Evolutionary conservation across 2,888 invertebrate genomes (phyloP).

Genomic region (Carcina quercana): DNA sequence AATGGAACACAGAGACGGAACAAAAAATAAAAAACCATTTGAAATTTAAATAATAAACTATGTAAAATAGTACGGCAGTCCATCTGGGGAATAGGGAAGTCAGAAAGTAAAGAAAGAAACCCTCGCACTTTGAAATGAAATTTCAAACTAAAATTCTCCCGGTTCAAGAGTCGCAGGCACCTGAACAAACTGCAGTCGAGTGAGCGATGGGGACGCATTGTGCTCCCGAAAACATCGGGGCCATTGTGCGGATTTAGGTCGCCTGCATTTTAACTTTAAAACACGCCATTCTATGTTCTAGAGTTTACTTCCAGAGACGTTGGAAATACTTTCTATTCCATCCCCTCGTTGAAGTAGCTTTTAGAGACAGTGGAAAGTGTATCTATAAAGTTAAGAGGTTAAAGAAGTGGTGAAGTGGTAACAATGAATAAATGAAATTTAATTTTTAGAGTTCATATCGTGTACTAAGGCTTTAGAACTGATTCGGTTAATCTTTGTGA

Average conservation of each 20-base stretch:
- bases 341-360: too few relatives aligned
- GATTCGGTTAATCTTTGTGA: too few relatives aligned
- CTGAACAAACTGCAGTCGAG: constrained; percentile 29
- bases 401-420: too few relatives aligned
- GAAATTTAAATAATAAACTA: not conserved
- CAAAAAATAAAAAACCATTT: not conserved
- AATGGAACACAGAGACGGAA: not conserved
- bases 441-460: too few relatives aligned
- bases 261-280: constrained; percentile 37
- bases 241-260: constrained; percentile 40
- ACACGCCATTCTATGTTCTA: constrained; percentile 9
- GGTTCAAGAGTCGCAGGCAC: constrained; percentile 26
- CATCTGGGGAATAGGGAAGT: not conserved
- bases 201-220: constrained; percentile 31
- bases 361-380: too few relatives aligned
- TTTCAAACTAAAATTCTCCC: constrained; percentile 25
- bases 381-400: too few relatives aligned
- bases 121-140: constrained; percentile 19
- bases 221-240: constrained; percentile 35
- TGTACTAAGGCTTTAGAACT: too few relatives aligned
- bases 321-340: too few relatives aligned
- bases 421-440: too few relatives aligned
- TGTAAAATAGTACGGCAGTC: constrained; percentile 1
- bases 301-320: not conserved
- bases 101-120: constrained; percentile 1